phyloP scores from a whole-genome alignment of 1,140 invertebrate genomes.

The Harpegnathos saltator region DNA sequence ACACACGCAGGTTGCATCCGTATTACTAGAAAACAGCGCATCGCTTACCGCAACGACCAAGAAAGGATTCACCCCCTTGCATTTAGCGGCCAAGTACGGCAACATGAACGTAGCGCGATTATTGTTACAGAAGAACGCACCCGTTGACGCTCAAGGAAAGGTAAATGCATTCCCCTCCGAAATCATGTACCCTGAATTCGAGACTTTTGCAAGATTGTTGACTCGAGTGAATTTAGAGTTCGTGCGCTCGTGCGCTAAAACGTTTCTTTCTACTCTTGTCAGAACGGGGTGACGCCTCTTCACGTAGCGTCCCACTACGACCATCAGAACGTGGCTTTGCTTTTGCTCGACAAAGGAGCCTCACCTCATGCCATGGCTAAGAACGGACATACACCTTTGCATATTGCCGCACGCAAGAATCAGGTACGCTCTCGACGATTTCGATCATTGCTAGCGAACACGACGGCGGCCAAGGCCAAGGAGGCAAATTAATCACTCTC shows the following conservation, averaged over 20 bases:
- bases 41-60: slow-evolving; percentile 95
- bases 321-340: slow-evolving; percentile 95
- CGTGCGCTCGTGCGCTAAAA: too few species aligned
- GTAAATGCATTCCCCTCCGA: slow-evolving; percentile 80
- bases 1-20: slow-evolving; percentile 90
- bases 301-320: slow-evolving; percentile 99
- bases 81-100: slow-evolving; percentile 99
- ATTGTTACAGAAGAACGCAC: slow-evolving; percentile 94
- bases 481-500: neutral
- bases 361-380: slow-evolving; percentile 98
- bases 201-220: neutral
- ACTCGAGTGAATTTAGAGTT: neutral
- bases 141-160: slow-evolving; percentile 97
- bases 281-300: slow-evolving; percentile 98
- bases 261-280: slow-evolving; percentile 23
- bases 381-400: slow-evolving; percentile 99
- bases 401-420: slow-evolving; percentile 99
- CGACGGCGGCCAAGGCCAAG: neutral
- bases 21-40: slow-evolving; percentile 97
- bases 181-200: too few species aligned
- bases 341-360: slow-evolving; percentile 97
- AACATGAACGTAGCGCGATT: slow-evolving; percentile 96
- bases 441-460: neutral
- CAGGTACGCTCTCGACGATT: slow-evolving; percentile 87
- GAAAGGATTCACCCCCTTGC: slow-evolving; percentile 98